These are phyloP conservation scores for Eriosoma lanigerum DNA, from an alignment of 1,140 invertebrate species.

Conservation along the genomic window DNA sequence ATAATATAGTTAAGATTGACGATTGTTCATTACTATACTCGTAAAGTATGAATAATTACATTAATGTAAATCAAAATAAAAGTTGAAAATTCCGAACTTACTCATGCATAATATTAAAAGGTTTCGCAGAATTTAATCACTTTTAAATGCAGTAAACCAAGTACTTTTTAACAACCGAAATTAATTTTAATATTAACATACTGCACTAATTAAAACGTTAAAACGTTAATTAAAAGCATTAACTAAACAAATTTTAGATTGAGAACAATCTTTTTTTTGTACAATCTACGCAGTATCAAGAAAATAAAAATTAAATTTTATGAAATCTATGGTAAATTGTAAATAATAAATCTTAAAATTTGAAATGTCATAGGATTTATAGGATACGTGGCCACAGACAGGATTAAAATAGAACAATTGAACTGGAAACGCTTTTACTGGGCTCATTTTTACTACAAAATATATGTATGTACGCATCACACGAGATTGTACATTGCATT, in stretches of 20 bases:
- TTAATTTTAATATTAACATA: not conserved
- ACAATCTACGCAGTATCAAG: not conserved
- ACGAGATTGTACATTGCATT: not conserved
- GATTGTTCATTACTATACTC: too few species aligned
- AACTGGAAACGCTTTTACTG: slow-evolving; percentile 16
- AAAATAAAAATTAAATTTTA: not conserved
- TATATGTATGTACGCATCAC: not conserved
- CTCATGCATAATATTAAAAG: too few species aligned
- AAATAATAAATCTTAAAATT: slow-evolving; percentile 4
- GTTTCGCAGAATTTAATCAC: too few species aligned
- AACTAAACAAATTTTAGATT: not conserved
- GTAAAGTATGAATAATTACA: too few species aligned
- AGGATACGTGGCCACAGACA: slow-evolving; percentile 7
- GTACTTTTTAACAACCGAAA: too few species aligned
- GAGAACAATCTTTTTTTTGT: not conserved
- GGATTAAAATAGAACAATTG: slow-evolving; percentile 32
- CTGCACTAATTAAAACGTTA: not conserved
- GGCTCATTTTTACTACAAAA: not conserved
- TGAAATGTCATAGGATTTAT: slow-evolving; percentile 27
- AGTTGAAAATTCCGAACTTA: too few species aligned
- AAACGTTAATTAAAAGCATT: too few species aligned
- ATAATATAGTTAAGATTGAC: too few species aligned
- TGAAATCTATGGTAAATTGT: not conserved
- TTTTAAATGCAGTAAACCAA: too few species aligned
- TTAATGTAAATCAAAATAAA: too few species aligned